phyloP scores from a whole-genome alignment of 2,888 invertebrate species.

The Gnatocerus cornutus region DNA sequence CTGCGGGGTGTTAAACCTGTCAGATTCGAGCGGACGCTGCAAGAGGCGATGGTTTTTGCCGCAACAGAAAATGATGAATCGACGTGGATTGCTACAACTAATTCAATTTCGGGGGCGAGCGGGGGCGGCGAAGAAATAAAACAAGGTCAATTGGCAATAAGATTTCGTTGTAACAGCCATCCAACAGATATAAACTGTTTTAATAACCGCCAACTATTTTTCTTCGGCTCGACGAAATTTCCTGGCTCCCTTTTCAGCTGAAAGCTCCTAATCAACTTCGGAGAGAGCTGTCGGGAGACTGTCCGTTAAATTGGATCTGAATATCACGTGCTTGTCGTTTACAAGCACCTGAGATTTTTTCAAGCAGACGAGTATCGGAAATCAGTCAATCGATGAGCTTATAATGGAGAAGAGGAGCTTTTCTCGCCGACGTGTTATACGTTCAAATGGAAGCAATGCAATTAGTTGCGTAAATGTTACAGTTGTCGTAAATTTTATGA shows the following conservation, averaged over 20 bases:
- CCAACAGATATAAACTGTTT: no score
- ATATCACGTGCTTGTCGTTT: conserved; percentile 16
- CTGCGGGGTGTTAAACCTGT: conserved; percentile 28
- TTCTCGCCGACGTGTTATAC: conserved; percentile 4
- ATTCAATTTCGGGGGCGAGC: conserved; percentile 16
- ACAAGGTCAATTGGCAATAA: conserved; percentile 3
- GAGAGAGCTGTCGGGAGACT: conserved; percentile 7
- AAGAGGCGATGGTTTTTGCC: conserved; percentile 9
- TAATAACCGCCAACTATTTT: background rate
- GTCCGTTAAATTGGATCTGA: conserved; percentile 30
- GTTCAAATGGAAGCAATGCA: background rate
- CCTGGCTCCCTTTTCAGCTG: no score
- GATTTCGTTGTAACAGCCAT: background rate
- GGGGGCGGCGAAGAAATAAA: conserved; percentile 6
- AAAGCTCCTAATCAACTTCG: background rate
- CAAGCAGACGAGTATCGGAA: background rate
- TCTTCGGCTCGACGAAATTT: background rate
- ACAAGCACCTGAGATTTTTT: conserved; percentile 15
- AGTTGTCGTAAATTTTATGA: background rate
- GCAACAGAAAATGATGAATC: conserved; percentile 15
- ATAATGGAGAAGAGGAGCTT: conserved; percentile 10
- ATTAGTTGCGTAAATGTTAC: conserved; percentile 4
- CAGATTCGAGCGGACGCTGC: conserved; percentile 1
- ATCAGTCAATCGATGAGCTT: conserved; percentile 11
- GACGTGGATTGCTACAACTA: conserved; percentile 10